phyloP scores from a whole-genome alignment of 2,797 vertebrate genomes.

The Serranus cabrilla region DNA sequence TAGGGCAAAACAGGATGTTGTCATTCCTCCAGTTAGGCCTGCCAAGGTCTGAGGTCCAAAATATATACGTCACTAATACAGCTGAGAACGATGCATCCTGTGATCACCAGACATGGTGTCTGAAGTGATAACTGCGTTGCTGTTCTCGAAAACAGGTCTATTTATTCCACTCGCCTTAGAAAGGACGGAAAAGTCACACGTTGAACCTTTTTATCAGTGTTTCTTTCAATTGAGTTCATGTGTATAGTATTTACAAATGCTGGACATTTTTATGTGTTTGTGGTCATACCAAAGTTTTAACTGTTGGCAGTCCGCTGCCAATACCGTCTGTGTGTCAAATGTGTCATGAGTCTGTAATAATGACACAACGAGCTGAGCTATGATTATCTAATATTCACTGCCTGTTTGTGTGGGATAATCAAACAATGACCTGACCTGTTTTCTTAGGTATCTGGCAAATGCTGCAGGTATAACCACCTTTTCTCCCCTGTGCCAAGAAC shows the following conservation, averaged over 20 bases:
- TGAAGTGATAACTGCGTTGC: slow-evolving; percentile 35
- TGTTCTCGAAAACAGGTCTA: slow-evolving; percentile 54
- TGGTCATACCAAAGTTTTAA: slow-evolving; percentile 76
- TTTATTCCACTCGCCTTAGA: slow-evolving; percentile 75
- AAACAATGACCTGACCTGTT: slow-evolving; percentile 18
- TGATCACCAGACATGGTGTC: slow-evolving; percentile 34
- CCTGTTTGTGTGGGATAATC: slow-evolving; percentile 16
- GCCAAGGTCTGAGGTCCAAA: slow-evolving; percentile 33
- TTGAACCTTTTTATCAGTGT: slow-evolving; percentile 49
- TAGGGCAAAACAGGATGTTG: slow-evolving; percentile 42
- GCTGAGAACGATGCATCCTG: slow-evolving; percentile 36
- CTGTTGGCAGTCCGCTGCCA: slow-evolving; percentile 45
- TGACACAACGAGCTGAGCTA: slow-evolving; percentile 35
- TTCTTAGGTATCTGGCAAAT: slow-evolving; percentile 27
- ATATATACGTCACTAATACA: slow-evolving; percentile 28
- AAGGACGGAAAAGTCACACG: slow-evolving; percentile 43
- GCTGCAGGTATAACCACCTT: slow-evolving; percentile 43
- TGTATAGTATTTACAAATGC: slow-evolving; percentile 79
- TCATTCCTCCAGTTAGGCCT: slow-evolving; percentile 35
- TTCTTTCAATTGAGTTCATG: slow-evolving; percentile 50
- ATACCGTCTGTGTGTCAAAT: slow-evolving; percentile 31
- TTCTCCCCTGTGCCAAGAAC: slow-evolving; percentile 28
- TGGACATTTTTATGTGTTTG: slow-evolving; percentile 78
- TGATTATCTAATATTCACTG: slow-evolving; percentile 31
- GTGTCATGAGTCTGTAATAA: slow-evolving; percentile 36